These are phyloP conservation scores for Pelusios castaneus DNA, from an alignment of 2,113 vertebrate genomes.

Conservation along the genomic window DNA sequence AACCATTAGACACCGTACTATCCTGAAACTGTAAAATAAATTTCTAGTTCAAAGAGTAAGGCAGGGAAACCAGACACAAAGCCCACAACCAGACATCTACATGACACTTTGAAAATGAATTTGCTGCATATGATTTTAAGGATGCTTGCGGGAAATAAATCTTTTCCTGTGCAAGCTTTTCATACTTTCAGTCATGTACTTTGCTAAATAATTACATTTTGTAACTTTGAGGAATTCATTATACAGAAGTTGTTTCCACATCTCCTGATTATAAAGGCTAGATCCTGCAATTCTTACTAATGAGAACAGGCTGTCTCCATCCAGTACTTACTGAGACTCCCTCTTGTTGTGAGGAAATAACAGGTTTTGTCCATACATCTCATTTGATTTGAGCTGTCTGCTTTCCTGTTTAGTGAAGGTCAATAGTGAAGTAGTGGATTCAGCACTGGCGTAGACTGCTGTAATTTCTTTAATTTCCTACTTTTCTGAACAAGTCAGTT, in stretches of 20 bases:
- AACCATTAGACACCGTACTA: slow-evolving; percentile 36
- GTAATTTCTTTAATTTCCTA: background rate
- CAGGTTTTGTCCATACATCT: slow-evolving; percentile 1
- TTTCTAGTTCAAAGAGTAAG: slow-evolving; percentile 40
- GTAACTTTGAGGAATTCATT: slow-evolving; percentile 52
- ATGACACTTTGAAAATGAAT: slow-evolving; percentile 54
- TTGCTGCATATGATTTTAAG: slow-evolving; percentile 45
- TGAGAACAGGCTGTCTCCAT: slow-evolving; percentile 27
- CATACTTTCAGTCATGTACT: slow-evolving; percentile 41
- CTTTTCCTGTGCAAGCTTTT: slow-evolving; percentile 44
- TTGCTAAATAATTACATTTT: slow-evolving; percentile 57
- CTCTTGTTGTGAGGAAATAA: slow-evolving; percentile 28
- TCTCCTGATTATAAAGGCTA: slow-evolving; percentile 40
- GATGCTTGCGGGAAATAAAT: slow-evolving; percentile 51
- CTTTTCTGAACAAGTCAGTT: background rate
- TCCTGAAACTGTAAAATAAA: slow-evolving; percentile 33
- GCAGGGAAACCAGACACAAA: slow-evolving; percentile 36
- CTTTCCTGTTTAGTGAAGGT: slow-evolving; percentile 38
- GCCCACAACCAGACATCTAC: slow-evolving; percentile 35
- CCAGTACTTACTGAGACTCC: slow-evolving; percentile 26
- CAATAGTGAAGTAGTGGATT: slow-evolving; percentile 1
- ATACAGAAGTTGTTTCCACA: slow-evolving; percentile 53
- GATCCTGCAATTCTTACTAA: slow-evolving; percentile 36
- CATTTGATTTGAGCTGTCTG: background rate
- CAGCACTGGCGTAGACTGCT: background rate